Conservation (phyloP, 2,888 invertebrate genomes). For the Tachystola acroxantha region DNA sequence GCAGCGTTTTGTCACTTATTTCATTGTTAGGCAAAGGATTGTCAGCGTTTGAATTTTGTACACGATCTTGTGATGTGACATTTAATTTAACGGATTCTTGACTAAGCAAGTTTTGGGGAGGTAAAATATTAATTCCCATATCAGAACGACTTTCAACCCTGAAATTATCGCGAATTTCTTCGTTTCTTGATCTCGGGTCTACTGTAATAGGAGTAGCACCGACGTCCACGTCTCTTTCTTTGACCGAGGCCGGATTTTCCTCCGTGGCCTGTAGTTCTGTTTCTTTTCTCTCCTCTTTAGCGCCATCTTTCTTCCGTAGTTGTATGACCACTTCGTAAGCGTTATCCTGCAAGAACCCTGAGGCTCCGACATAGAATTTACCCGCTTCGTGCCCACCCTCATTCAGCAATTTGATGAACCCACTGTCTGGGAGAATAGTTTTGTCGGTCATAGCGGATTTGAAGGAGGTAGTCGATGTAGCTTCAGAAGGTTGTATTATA, state of each 20-base stretch:
- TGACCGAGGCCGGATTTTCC: conserved; percentile 8
- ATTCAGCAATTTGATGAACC: conserved; percentile 47
- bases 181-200: too few relatives aligned
- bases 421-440: conserved; percentile 26
- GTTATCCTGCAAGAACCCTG: conserved; percentile 54
- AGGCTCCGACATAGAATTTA: conserved; percentile 61
- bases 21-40: conserved; percentile 11
- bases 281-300: conserved; percentile 15
- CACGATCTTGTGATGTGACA: background rate
- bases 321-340: conserved; percentile 68
- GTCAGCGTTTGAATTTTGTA: background rate
- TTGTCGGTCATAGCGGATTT: conserved; percentile 22
- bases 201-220: background rate
- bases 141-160: too few relatives aligned
- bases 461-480: conserved; percentile 44
- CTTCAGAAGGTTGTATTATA: conserved; percentile 22
- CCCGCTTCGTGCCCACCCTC: conserved; percentile 46
- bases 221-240: background rate
- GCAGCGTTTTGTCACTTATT: conserved; percentile 8
- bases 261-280: conserved; percentile 9
- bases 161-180: background rate
- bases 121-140: background rate
- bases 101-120: background rate
- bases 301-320: conserved; percentile 51
- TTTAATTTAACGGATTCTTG: background rate